These are phyloP conservation scores for Miichthys miiuy DNA, from an alignment of 2,797 vertebrate species.

Conservation along the genomic window DNA sequence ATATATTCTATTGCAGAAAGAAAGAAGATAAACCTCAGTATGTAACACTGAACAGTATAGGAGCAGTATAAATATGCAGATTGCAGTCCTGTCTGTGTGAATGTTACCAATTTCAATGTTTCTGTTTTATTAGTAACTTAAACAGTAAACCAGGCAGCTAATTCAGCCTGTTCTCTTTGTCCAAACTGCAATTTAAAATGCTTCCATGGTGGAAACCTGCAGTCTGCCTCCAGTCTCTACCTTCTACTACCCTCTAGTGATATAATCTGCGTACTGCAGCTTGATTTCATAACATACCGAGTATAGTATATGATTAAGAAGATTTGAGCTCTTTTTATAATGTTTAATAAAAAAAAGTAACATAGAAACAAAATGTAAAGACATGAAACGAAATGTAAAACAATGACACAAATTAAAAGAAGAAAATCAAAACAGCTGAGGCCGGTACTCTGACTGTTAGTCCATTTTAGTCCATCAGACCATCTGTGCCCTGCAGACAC, in stretches of 20 bases:
- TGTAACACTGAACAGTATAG: neutral
- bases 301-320: neutral
- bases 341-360: neutral
- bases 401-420: too few relatives aligned
- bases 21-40: neutral
- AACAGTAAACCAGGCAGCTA: neutral
- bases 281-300: neutral
- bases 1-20: neutral
- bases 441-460: neutral
- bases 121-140: constrained; percentile 1
- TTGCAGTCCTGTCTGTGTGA: neutral
- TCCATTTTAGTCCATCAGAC: neutral
- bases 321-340: neutral
- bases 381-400: too few relatives aligned
- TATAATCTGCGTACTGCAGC: constrained; percentile 5
- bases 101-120: neutral
- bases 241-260: constrained; percentile 77
- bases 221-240: constrained; percentile 36
- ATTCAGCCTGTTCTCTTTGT: constrained; percentile 34
- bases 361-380: neutral
- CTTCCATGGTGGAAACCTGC: neutral
- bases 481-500: neutral
- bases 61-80: neutral
- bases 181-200: neutral
- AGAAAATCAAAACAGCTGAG: neutral